Evolutionary conservation across 2,888 invertebrate genomes (phyloP).

Genomic region (Monochamus alternatus): DNA sequence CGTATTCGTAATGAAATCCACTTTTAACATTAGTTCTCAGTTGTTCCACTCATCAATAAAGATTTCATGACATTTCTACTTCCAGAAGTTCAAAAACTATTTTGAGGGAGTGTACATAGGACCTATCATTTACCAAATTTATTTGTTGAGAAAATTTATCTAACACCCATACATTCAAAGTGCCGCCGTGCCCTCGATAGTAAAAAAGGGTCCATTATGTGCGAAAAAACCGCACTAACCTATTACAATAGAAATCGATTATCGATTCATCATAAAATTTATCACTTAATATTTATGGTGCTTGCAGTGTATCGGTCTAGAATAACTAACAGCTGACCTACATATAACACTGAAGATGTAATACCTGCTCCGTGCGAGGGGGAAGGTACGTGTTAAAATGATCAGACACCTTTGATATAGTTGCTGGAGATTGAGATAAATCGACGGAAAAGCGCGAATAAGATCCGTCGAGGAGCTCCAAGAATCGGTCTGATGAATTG

Average conservation of each 20-base stretch:
- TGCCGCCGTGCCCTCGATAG: slow-evolving; percentile 17
- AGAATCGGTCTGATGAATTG: slow-evolving; percentile 52
- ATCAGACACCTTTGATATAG: slow-evolving; percentile 33
- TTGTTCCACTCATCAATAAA: no score
- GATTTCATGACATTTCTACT: no score
- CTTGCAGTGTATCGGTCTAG: slow-evolving; percentile 30
- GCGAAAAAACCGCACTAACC: slow-evolving; percentile 22
- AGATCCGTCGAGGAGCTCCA: slow-evolving; percentile 40
- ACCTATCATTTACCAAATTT: no score
- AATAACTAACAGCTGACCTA: slow-evolving; percentile 36
- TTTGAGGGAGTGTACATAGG: no score
- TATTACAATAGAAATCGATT: slow-evolving; percentile 38
- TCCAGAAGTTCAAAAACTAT: no score
- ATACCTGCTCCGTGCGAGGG: slow-evolving; percentile 42
- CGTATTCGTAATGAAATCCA: no score
- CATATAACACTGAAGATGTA: slow-evolving; percentile 47
- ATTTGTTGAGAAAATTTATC: slow-evolving; percentile 11
- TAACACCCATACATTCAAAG: slow-evolving; percentile 16
- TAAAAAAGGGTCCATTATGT: slow-evolving; percentile 26
- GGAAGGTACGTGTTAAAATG: slow-evolving; percentile 56
- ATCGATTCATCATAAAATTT: slow-evolving; percentile 43
- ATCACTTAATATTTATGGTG: slow-evolving; percentile 41
- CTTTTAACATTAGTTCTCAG: no score
- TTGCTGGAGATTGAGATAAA: slow-evolving; percentile 58
- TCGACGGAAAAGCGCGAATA: slow-evolving; percentile 54